Conservation (phyloP, 2,797 vertebrate genomes). For the Brotula barbata region DNA sequence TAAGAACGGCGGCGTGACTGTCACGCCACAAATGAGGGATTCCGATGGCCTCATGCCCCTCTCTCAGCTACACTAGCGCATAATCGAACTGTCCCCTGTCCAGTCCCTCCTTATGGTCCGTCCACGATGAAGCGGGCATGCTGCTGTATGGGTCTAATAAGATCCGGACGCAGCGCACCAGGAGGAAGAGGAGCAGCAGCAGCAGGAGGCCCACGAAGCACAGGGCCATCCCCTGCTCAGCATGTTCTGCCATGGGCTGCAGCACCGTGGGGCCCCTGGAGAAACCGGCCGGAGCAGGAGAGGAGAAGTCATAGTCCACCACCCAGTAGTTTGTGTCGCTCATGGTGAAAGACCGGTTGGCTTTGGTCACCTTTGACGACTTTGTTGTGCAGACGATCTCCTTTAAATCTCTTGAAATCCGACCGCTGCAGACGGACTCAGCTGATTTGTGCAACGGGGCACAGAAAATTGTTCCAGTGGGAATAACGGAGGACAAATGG, state of each 20-base stretch:
- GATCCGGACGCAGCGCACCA: conserved; percentile 91
- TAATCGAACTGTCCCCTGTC: conserved; percentile 93
- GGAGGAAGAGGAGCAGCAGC: conserved; percentile 87
- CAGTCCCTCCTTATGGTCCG: conserved; percentile 89
- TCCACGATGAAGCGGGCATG: conserved; percentile 93
- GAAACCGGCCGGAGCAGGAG: conserved; percentile 52
- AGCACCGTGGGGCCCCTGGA: conserved; percentile 66
- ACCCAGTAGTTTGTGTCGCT: conserved; percentile 69
- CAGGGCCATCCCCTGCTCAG: conserved; percentile 88
- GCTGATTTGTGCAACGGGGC: conserved; percentile 1
- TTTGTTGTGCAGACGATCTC: too few relatives aligned
- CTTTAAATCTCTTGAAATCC: conserved; percentile 20
- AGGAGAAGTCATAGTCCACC: conserved; percentile 73
- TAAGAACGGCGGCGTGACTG: conserved; percentile 18
- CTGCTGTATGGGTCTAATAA: conserved; percentile 95
- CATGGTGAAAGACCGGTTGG: conserved; percentile 57
- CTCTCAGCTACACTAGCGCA: conserved; percentile 79
- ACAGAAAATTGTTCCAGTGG: conserved; percentile 23
- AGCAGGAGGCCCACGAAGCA: conserved; percentile 91
- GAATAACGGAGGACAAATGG: conserved; percentile 15
- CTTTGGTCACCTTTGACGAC: conserved; percentile 8
- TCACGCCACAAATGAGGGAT: not conserved
- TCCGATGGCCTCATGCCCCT: not conserved
- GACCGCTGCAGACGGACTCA: conserved; percentile 11
- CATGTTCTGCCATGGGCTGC: conserved; percentile 70